These are phyloP conservation scores for Chrysomela aeneicollis DNA, from an alignment of 2,888 invertebrate species.

Conservation along the genomic window DNA sequence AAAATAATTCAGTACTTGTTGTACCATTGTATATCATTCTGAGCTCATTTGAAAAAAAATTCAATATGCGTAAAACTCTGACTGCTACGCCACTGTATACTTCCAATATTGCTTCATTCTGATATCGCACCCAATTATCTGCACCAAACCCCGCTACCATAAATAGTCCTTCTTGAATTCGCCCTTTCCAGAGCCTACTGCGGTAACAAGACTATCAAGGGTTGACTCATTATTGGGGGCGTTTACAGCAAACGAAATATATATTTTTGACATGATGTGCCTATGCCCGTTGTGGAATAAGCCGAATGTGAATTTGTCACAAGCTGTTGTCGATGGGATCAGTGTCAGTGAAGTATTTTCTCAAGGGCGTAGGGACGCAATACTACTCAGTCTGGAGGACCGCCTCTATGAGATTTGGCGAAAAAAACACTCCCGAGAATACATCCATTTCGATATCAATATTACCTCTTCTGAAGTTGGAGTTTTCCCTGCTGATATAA, in stretches of 20 bases:
- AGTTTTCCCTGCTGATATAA: no score
- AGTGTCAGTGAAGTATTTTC: no score
- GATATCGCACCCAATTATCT: constrained; percentile 31
- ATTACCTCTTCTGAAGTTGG: no score
- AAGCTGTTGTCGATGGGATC: neutral
- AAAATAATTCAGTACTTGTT: no score
- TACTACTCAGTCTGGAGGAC: no score
- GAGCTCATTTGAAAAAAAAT: no score
- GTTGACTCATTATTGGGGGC: neutral
- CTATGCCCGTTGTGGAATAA: neutral
- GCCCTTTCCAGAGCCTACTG: constrained; percentile 6
- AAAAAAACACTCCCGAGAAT: no score
- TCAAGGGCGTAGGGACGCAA: no score
- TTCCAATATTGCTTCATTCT: constrained; percentile 28
- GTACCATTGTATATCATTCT: no score
- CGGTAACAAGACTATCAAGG: neutral
- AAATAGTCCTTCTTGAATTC: constrained; percentile 18
- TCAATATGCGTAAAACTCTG: constrained; percentile 42
- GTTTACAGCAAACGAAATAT: neutral
- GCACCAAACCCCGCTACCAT: constrained; percentile 21
- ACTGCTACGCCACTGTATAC: constrained; percentile 22
- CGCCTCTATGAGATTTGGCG: no score
- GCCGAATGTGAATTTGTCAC: neutral
- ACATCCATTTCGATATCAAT: no score
- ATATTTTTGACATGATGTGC: neutral